These are phyloP conservation scores for Aegithalos caudatus DNA, from an alignment of 2,113 vertebrate species.

Conservation along the genomic window DNA sequence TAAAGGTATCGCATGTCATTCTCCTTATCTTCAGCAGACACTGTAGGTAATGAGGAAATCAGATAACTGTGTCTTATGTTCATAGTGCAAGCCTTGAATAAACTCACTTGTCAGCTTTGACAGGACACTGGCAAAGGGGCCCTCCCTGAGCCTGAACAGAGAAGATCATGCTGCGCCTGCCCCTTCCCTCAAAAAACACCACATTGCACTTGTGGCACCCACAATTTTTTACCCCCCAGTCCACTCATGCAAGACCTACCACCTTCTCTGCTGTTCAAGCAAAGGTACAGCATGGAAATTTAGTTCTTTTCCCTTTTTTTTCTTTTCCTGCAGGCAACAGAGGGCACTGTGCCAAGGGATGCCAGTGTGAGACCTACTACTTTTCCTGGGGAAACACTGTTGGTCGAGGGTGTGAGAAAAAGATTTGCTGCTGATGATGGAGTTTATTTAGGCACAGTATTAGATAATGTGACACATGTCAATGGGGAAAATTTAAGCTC, in stretches of 20 bases:
- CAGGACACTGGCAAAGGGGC: background rate
- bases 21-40: background rate
- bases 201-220: rapidly evolving
- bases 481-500: background rate
- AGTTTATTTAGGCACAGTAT: background rate
- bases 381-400: background rate
- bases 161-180: rapidly evolving
- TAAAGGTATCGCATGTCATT: background rate
- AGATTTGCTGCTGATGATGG: background rate
- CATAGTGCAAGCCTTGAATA: background rate
- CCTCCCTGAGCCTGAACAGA: rapidly evolving
- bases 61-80: background rate
- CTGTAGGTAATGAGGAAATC: background rate
- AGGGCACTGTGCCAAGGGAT: constrained; percentile 13
- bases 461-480: background rate
- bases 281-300: background rate
- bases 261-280: background rate
- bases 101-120: background rate
- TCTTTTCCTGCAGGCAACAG: background rate
- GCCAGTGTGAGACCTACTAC: background rate
- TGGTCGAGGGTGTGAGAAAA: background rate
- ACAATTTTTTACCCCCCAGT: rapidly evolving
- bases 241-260: background rate
- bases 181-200: rapidly evolving
- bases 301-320: background rate